Conservation (phyloP, 2,113 vertebrate genomes). For the Anguilla japonica region DNA sequence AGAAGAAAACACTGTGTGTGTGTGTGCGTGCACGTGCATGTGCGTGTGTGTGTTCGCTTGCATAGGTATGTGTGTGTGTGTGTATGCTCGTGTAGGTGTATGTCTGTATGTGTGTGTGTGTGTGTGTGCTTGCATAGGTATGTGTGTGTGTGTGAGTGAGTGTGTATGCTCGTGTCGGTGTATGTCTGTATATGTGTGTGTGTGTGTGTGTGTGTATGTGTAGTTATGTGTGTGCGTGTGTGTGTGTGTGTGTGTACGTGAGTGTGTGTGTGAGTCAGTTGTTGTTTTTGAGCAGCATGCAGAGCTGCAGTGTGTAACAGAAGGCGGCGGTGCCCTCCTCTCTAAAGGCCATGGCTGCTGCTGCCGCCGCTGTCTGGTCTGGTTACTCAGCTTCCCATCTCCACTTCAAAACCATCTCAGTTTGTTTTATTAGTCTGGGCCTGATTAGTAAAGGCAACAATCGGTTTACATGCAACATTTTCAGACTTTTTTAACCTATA, state of each 20-base stretch:
- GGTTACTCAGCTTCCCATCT: not conserved
- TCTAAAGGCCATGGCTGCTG: too few relatives aligned
- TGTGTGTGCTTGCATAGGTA: too few relatives aligned
- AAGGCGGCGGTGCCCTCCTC: not conserved
- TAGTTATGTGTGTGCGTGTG: too few relatives aligned
- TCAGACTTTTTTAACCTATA: conserved; percentile 60
- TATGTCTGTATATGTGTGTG: not conserved
- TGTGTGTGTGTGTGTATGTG: not conserved
- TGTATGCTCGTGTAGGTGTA: too few relatives aligned
- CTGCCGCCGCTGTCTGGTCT: not conserved
- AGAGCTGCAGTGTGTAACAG: too few relatives aligned
- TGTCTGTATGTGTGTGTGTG: too few relatives aligned
- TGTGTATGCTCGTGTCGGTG: not conserved
- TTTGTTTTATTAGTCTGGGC: conserved; percentile 74
- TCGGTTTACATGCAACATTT: conserved; percentile 65
- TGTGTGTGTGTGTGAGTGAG: too few relatives aligned
- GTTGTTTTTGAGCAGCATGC: too few relatives aligned
- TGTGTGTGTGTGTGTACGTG: too few relatives aligned
- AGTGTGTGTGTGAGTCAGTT: too few relatives aligned
- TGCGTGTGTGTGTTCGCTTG: not conserved
- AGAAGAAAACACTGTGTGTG: not conserved
- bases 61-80: not conserved
- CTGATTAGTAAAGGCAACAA: conserved; percentile 73
- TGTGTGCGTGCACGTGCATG: not conserved
- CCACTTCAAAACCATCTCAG: conserved; percentile 58